Evolutionary conservation across 2,888 invertebrate species (phyloP).

Genomic region (Drosophila gaucha): DNA sequence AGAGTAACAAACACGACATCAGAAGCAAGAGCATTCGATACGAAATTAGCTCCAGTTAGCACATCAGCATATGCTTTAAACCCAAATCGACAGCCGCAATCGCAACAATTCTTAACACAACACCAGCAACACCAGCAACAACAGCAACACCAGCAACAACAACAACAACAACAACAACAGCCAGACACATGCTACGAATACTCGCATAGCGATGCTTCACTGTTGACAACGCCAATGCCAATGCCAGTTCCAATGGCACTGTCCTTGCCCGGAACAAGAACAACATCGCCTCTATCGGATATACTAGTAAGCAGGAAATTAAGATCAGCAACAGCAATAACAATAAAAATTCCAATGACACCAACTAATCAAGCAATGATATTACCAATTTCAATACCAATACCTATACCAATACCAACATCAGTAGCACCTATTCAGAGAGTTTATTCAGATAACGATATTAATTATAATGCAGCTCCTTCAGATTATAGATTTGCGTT

Average conservation of each 20-base stretch:
- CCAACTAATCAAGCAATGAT: constrained; percentile 35
- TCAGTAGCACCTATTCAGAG: constrained; percentile 71
- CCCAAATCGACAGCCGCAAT: constrained; percentile 54
- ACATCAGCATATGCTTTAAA: constrained; percentile 41
- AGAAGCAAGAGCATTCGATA: constrained; percentile 28
- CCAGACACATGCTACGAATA: constrained; percentile 27
- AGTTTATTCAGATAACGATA: constrained; percentile 80
- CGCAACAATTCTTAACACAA: constrained; percentile 28
- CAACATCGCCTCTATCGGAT: constrained; percentile 61
- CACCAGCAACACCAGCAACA: not conserved
- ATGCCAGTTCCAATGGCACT: constrained; percentile 29
- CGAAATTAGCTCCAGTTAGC: constrained; percentile 42
- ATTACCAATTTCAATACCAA: constrained; percentile 28
- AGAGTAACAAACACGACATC: constrained; percentile 22
- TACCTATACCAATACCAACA: constrained; percentile 47
- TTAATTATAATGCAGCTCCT: constrained; percentile 55
- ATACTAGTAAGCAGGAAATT: constrained; percentile 22
- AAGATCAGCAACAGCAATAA: constrained; percentile 15
- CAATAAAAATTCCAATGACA: constrained; percentile 29
- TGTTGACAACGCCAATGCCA: constrained; percentile 6
- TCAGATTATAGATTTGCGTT: constrained; percentile 18
- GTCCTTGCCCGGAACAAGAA: constrained; percentile 63
- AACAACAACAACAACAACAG: not conserved
- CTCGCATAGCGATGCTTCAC: constrained; percentile 23
- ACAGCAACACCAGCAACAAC: not conserved